Percentiles rank a stretch among this genome's conserved stretches.
Conservation (phyloP, 2,888 invertebrate genomes). For the Drosophila stalkeri region DNA sequence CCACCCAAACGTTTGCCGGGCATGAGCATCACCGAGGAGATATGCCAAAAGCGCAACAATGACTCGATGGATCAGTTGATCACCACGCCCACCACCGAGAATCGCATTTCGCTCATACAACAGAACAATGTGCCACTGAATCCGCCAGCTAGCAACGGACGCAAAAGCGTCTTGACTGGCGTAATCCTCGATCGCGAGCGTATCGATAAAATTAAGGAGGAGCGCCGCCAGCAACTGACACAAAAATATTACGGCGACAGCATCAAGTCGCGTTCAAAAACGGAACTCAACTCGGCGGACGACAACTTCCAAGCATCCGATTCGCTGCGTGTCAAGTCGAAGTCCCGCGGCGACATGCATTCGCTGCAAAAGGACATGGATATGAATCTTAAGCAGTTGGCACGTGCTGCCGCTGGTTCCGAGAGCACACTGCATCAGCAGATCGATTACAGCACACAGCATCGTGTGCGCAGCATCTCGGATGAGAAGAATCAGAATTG, state of each 20-base stretch:
- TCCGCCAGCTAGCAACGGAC: slow-evolving; percentile 49
- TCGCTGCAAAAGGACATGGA: slow-evolving; percentile 83
- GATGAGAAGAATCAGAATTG: slow-evolving; percentile 85
- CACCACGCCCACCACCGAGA: slow-evolving; percentile 88
- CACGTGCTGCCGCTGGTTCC: slow-evolving; percentile 74
- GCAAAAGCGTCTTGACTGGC: slow-evolving; percentile 85
- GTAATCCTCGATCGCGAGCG: slow-evolving; percentile 90
- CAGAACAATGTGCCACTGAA: slow-evolving; percentile 84
- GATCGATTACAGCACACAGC: slow-evolving; percentile 57
- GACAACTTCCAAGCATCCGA: slow-evolving; percentile 81
- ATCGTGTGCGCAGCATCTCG: slow-evolving; percentile 83
- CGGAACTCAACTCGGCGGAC: slow-evolving; percentile 82
- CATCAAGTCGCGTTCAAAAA: slow-evolving; percentile 87
- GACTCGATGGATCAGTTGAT: slow-evolving; percentile 32
- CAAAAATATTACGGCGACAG: slow-evolving; percentile 95
- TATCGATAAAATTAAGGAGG: slow-evolving; percentile 96
- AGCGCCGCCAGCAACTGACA: slow-evolving; percentile 92
- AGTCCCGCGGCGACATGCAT: slow-evolving; percentile 84
- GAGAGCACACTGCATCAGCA: slow-evolving; percentile 73
- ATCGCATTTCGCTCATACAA: slow-evolving; percentile 88
- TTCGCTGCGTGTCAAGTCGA: slow-evolving; percentile 84
- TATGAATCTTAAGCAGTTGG: slow-evolving; percentile 80
- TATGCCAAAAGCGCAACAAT: slow-evolving; percentile 64
- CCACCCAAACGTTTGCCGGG: slow-evolving; percentile 86
- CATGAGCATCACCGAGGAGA: slow-evolving; percentile 83